Evolutionary conservation across 1,140 invertebrate species (phyloP), one percentile per base, ranked within the genome.

Genomic region (Drosophila ogumai): DNA sequence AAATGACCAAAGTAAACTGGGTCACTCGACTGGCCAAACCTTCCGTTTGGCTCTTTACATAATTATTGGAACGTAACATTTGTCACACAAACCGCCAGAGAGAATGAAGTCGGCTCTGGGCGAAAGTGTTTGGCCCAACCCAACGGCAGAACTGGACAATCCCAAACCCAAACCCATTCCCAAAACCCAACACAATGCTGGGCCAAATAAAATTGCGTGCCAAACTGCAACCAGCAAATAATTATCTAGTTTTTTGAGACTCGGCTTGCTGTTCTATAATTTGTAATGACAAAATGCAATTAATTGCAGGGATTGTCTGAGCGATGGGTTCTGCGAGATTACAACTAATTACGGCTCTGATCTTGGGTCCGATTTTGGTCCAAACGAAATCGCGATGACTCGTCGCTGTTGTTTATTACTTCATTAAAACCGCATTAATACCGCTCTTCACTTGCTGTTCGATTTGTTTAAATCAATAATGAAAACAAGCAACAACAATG

Each of bases 391-490:
- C 44, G 49, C 63, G 40, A 81, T 72, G 66, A 72, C 66, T 82
- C 63, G 75, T 31, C 71, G 65, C 65, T 74, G 78, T 69, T 85
- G 69, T 90, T 59, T 88, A 88, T 88, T 90, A 90, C 85, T 90
- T 90, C 85, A 90, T 90, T 90, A 90, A 90, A 90, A 85, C 74
- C 77, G 75, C 81, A 90, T 90, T 90, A 90, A 90, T 79, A 85
- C 55, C 74, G 82, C 82, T 90, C 80, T 86, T 90, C 81, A 90
- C 81, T 90, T 90, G 85, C 77, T 76, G 40, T 75, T 76, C 86
- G 86, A 90, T 90, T 86, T 90, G 86, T 88, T 87, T 88, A 87
- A 87, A 87, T 87, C 84, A 87, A 90, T 86, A 90, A 90, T 73
- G 67, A 79, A 79, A 88, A 90, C 85, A 88, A 84, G 58, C 65